Evolutionary conservation across 2,888 invertebrate species (phyloP), one percentile per base, ranked within the genome.

Genomic region (Sthenelais limicola): DNA sequence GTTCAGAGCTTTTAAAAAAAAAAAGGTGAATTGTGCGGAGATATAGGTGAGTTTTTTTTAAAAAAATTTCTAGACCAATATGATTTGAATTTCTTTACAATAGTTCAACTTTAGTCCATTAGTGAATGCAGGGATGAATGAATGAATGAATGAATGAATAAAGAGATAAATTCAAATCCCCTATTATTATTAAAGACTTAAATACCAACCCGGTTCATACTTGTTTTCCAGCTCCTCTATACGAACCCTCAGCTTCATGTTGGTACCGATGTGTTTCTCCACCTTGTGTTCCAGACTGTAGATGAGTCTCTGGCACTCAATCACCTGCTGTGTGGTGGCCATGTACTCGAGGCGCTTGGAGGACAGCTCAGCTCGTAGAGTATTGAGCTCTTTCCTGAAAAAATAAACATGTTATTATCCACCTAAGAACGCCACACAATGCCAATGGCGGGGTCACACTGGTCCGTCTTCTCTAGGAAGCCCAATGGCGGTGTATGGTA

Each of bases 161-260:
- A 43, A 43, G 9, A 18, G 15, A 43, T 43, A 18, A 43, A 43
- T 43, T n/a, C n/a, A n/a, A n/a, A n/a, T n/a, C n/a, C n/a, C n/a
- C n/a, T n/a, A n/a, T n/a, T n/a, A n/a, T 18, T 12, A 43, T 18
- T 7, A 21, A 26, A 9, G 7, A 21, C 7, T 24, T 9, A 5
- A n/a, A 28, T 30, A 5, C 47, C 12, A 48, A 73, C 73, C 73
- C 56, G 73, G 73, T 52, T 73, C 73, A 48, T 73, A 73, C 33
- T 73, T 73, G 54, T 56, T 21, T 7, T 38, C 30, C 24, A 73
- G 68, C 33, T 73, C 73, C 21, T 73, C 73, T 2, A 73, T 32
- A 0, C 43, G 30, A 9, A 73, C 24, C 9, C 33, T 38, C 15
- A 68, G 56, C 32, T 56, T 68, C 47, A 68, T 73, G 56, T 51